These are phyloP conservation scores for Cynopterus brachyotis DNA, from an alignment of 2,113 vertebrate species.

Conservation along the genomic window DNA sequence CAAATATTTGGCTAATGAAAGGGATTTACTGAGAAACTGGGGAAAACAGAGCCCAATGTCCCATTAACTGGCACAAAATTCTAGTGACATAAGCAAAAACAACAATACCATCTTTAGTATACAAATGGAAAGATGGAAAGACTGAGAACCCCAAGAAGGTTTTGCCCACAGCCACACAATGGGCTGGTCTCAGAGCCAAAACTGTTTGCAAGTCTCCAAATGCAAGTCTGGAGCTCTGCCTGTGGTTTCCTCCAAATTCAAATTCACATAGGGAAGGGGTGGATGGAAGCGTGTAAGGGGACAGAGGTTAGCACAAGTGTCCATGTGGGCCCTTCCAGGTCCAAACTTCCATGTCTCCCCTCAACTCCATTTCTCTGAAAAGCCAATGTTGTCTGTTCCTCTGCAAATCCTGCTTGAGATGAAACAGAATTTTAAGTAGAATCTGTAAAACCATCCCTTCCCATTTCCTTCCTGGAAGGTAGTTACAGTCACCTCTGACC, in stretches of 20 bases:
- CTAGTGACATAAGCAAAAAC: not conserved
- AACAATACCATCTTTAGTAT: constrained; percentile 18
- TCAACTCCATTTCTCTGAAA: not conserved
- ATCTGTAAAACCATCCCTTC: constrained; percentile 10
- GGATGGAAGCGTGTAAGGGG: not conserved
- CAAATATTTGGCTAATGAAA: not conserved
- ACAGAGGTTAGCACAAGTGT: constrained; percentile 1
- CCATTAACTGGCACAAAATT: constrained; percentile 1
- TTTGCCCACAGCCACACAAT: not conserved
- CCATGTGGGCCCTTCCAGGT: not conserved
- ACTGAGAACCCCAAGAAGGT: constrained; percentile 30
- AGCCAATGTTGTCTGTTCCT: constrained; percentile 11
- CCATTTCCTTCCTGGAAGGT: constrained; percentile 40
- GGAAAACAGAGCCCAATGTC: not conserved
- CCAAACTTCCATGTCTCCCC: not conserved
- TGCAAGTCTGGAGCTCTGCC: constrained; percentile 12
- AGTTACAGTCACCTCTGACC: constrained; percentile 1
- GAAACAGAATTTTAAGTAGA: constrained; percentile 31
- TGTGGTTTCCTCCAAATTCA: not conserved
- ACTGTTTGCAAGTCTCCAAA: constrained; percentile 25
- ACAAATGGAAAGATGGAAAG: constrained; percentile 30
- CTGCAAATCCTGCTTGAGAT: constrained; percentile 15
- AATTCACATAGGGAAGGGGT: not conserved
- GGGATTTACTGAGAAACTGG: not conserved
- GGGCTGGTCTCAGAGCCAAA: constrained; percentile 17